Conservation (phyloP, 2,888 invertebrate species). For the Digitonthophagus gazella region DNA sequence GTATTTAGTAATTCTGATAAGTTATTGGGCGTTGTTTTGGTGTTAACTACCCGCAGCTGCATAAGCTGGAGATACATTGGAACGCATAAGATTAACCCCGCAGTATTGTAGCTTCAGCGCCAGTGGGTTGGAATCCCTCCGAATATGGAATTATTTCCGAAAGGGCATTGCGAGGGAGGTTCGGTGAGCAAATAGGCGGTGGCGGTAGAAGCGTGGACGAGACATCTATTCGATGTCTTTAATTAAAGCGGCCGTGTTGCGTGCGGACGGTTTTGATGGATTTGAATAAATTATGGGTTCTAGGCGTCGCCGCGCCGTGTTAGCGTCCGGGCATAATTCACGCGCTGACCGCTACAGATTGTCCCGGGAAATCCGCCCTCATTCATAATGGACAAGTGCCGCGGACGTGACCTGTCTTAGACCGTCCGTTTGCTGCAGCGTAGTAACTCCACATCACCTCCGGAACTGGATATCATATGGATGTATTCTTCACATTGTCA, state of each 20-base stretch:
- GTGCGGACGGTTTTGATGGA: conserved; percentile 24
- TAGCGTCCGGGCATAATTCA: conserved; percentile 35
- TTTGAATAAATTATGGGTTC: conserved; percentile 33
- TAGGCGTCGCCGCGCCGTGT: conserved; percentile 24
- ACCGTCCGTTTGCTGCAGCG: conserved; percentile 19
- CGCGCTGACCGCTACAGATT: conserved; percentile 38
- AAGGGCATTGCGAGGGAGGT: not conserved
- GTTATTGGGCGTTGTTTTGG: not conserved
- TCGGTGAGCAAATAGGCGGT: not conserved
- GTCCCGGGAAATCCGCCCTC: conserved; percentile 40
- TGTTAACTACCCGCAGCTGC: too few species aligned
- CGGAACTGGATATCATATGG: conserved; percentile 12
- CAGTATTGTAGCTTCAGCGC: not conserved
- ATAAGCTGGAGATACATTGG: not conserved
- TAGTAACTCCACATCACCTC: not conserved
- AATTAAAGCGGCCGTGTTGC: not conserved
- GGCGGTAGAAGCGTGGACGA: not conserved
- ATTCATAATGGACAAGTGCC: conserved; percentile 40
- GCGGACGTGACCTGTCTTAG: conserved; percentile 37
- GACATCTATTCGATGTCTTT: not conserved
- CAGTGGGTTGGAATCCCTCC: not conserved
- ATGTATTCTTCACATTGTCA: conserved; percentile 13
- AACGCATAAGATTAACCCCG: not conserved
- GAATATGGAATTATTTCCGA: not conserved
- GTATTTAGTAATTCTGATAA: not conserved